phyloP scores from a whole-genome alignment of 2,888 invertebrate genomes.

The Sarcophaga subvicina region DNA sequence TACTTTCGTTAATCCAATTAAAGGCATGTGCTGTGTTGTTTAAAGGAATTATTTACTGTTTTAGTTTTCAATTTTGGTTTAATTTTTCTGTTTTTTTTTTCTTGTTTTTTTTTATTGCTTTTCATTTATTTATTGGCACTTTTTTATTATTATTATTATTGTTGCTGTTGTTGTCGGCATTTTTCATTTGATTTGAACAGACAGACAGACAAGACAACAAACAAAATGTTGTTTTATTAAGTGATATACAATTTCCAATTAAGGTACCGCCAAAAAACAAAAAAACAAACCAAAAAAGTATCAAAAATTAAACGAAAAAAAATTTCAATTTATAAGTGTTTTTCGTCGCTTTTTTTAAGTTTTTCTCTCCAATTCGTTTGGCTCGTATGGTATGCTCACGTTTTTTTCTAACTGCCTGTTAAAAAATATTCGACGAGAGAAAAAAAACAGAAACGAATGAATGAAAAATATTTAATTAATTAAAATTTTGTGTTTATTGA shows the following conservation, averaged over 20 bases:
- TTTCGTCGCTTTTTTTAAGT: slow-evolving; percentile 23
- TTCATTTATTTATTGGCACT: slow-evolving; percentile 3
- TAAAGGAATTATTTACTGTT: background rate
- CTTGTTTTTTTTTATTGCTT: background rate
- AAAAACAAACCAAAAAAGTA: background rate
- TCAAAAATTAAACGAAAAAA: no score
- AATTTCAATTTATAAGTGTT: slow-evolving; percentile 46
- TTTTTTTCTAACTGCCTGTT: slow-evolving; percentile 24
- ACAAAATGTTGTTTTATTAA: slow-evolving; percentile 66
- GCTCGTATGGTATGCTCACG: slow-evolving; percentile 30
- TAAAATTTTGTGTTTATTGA: slow-evolving; percentile 38
- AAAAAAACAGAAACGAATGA: slow-evolving; percentile 26
- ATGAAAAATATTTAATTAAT: slow-evolving; percentile 54
- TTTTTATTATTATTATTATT: background rate
- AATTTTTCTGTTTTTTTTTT: background rate
- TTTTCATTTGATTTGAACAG: slow-evolving; percentile 28
- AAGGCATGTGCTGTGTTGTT: slow-evolving; percentile 22
- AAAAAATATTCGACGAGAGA: background rate
- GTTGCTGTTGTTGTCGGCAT: slow-evolving; percentile 46
- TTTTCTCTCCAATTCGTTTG: slow-evolving; percentile 13
- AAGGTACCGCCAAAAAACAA: slow-evolving; percentile 68
- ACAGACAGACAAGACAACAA: slow-evolving; percentile 34
- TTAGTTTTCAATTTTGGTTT: background rate
- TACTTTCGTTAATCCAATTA: slow-evolving; percentile 53
- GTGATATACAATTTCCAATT: slow-evolving; percentile 72